These are phyloP conservation scores for Polyommatus icarus DNA, from an alignment of 2,888 invertebrate genomes.

Conservation along the genomic window DNA sequence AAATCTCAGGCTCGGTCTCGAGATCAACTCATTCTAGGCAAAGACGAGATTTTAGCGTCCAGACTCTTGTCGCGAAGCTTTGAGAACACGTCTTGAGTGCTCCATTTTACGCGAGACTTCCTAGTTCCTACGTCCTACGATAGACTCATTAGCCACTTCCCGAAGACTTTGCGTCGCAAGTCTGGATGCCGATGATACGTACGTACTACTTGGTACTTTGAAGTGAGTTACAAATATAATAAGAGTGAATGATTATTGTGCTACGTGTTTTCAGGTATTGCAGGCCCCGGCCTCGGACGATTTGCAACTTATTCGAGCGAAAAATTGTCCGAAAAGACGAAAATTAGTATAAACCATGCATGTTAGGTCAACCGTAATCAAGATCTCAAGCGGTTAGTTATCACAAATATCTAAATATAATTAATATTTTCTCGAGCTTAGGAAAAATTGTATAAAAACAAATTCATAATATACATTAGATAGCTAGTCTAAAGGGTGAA, in stretches of 20 bases:
- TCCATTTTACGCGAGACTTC: not conserved
- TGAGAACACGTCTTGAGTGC: not conserved
- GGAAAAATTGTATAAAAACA: constrained; percentile 31
- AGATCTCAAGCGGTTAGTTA: constrained; percentile 75
- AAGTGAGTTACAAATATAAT: constrained; percentile 15
- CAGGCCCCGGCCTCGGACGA: constrained; percentile 69
- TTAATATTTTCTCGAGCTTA: constrained; percentile 19
- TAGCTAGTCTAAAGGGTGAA: constrained; percentile 70
- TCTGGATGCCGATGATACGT: constrained; percentile 12
- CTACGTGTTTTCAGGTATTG: constrained; percentile 63
- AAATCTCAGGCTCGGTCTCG: constrained; percentile 12
- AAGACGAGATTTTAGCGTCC: constrained; percentile 4
- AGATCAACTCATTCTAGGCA: constrained; percentile 26
- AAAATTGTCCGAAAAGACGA: constrained; percentile 57
- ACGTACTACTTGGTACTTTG: constrained; percentile 1
- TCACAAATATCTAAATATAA: constrained; percentile 56
- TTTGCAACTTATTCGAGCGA: constrained; percentile 49
- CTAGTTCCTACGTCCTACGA: not conserved
- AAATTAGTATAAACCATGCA: constrained; percentile 72
- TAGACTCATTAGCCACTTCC: not conserved
- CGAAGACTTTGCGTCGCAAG: not conserved
- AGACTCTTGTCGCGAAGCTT: not conserved
- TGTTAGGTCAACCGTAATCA: constrained; percentile 60
- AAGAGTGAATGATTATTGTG: constrained; percentile 54
- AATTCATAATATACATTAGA: constrained; percentile 50